Evolutionary conservation across 2,888 invertebrate genomes (phyloP).

Genomic region (Phortica okadai): DNA sequence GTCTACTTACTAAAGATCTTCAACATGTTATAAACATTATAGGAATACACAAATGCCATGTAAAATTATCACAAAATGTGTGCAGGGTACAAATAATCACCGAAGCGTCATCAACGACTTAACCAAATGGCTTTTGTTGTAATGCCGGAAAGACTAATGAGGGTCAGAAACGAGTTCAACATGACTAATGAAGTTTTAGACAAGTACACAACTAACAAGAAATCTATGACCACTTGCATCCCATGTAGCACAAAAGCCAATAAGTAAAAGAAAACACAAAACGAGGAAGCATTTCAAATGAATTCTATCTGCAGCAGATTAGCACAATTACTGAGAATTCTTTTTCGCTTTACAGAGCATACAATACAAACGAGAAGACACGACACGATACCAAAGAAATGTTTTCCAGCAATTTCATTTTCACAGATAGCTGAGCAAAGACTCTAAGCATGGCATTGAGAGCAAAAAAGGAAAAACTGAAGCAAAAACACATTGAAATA

Average conservation of each 20-base stretch:
- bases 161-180: background rate
- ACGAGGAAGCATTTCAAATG: background rate
- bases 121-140: background rate
- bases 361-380: background rate
- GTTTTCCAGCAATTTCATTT: slow-evolving; percentile 31
- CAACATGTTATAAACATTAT: no score
- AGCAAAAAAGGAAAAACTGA: background rate
- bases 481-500: slow-evolving; percentile 12
- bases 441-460: background rate
- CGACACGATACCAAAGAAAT: slow-evolving; percentile 11
- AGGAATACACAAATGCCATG: no score
- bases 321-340: slow-evolving; percentile 27
- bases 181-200: background rate
- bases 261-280: background rate
- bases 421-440: slow-evolving; percentile 14
- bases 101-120: background rate
- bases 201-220: background rate
- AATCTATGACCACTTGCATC: background rate
- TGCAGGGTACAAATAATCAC: background rate
- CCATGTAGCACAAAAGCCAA: background rate
- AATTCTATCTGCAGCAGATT: slow-evolving; percentile 18
- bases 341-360: background rate
- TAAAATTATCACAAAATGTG: background rate
- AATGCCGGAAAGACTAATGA: background rate
- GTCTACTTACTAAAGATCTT: no score